A percentile compares a stretch with the other conserved stretches of the same genome.
These are phyloP conservation scores for Thymelicus lineola DNA, from an alignment of 2,888 invertebrate species.

Conservation along the genomic window DNA sequence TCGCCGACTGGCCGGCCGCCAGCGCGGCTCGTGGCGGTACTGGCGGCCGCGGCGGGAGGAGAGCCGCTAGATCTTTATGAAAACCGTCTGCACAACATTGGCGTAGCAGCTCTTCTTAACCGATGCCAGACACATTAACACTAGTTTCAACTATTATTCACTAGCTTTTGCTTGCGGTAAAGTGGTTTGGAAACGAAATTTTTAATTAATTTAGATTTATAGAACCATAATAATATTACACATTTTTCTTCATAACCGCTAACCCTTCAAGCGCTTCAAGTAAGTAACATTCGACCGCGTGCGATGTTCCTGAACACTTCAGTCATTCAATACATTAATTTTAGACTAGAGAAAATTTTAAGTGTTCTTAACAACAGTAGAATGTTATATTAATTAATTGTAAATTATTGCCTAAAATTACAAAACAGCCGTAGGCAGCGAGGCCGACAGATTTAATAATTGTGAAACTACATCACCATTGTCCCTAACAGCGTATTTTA, in stretches of 20 bases:
- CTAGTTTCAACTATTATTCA: background rate
- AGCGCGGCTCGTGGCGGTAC: conserved; percentile 30
- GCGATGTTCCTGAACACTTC: no score
- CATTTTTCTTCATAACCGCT: no score
- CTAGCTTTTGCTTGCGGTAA: no score
- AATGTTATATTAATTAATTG: background rate
- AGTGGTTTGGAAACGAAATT: no score
- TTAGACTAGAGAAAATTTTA: no score
- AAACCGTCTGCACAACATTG: conserved; percentile 17
- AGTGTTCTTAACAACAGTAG: no score
- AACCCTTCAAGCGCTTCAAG: no score
- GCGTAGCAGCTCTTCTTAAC: conserved; percentile 8
- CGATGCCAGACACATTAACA: conserved; percentile 9
- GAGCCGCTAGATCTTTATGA: conserved; percentile 9
- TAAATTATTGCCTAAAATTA: background rate
- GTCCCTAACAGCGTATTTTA: background rate
- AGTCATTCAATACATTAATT: no score
- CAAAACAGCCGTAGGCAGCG: background rate
- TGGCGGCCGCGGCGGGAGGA: background rate
- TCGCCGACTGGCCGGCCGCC: conserved; percentile 42
- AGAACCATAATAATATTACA: no score
- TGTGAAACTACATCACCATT: background rate
- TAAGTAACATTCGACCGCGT: no score
- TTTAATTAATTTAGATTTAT: no score
- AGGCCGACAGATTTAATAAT: background rate